Percentiles rank a stretch among this genome's conserved stretches.
Evolutionary conservation across 35 echinoderm and acorn worm species (phyloP).

Genomic region (Holothuria glaberrima): DNA sequence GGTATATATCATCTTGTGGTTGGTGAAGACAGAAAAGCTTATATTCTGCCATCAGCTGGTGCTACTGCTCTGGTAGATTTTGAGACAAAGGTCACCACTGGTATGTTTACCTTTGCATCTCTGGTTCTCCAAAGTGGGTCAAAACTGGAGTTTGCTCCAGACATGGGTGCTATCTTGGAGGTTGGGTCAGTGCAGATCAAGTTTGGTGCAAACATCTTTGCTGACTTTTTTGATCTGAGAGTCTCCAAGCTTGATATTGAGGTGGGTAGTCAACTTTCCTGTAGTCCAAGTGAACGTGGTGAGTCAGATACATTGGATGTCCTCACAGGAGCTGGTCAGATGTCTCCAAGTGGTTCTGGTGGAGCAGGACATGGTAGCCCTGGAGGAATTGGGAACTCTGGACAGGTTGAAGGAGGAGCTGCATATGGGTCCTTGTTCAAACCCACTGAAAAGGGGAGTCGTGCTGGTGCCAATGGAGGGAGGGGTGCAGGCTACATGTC

Average conservation of each 20-base stretch:
- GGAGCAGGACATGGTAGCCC: slow-evolving; percentile 89
- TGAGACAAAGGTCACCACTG: slow-evolving; percentile 16
- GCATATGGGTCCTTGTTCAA: slow-evolving; percentile 85
- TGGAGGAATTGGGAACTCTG: slow-evolving; percentile 66
- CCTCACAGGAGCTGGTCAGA: slow-evolving; percentile 52
- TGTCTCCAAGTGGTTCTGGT: slow-evolving; percentile 28
- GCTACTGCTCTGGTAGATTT: slow-evolving; percentile 51
- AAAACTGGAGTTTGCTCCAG: slow-evolving; percentile 61
- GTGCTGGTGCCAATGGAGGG: slow-evolving; percentile 22
- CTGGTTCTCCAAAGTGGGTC: slow-evolving; percentile 75
- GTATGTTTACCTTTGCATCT: slow-evolving; percentile 79
- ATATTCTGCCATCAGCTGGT: slow-evolving; percentile 69
- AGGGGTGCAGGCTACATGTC: slow-evolving; percentile 67
- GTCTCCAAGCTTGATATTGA: slow-evolving; percentile 68
- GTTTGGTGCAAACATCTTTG: slow-evolving; percentile 71
- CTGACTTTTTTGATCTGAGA: slow-evolving; percentile 70
- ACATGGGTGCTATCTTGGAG: slow-evolving; percentile 79
- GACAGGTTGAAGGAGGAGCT: slow-evolving; percentile 40
- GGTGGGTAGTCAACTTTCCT: slow-evolving; percentile 65
- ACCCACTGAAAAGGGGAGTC: slow-evolving; percentile 78
- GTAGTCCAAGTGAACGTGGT: slow-evolving; percentile 50
- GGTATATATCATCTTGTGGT: slow-evolving; percentile 80
- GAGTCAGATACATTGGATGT: slow-evolving; percentile 66
- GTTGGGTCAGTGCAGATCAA: slow-evolving; percentile 71
- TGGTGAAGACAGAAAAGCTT: slow-evolving; percentile 70